Base-by-base conservation (phyloP, 2,797 vertebrate genomes). In the Ceryle rudis region DNA sequence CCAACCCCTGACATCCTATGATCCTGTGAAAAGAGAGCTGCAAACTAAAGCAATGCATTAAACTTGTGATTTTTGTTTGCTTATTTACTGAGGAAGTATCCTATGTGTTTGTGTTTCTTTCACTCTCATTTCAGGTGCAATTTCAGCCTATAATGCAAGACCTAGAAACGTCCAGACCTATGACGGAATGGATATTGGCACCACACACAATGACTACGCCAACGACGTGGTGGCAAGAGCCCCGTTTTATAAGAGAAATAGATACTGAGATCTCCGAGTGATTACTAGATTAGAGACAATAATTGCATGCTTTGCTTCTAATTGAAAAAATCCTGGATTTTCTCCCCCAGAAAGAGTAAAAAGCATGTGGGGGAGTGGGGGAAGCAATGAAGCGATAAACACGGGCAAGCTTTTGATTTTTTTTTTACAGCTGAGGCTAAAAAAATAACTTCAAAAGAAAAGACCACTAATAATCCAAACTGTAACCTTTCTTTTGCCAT, bases 131-230 rank as follows among this genome's bases (percentile, higher is more conserved):
- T 78, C 57, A 95, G 92, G 86, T 66, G 87, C 64, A 14, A 88
- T 91, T 87, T 93, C 94, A 72, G 90, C 92, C 18, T 94, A 96
- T 26, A 95, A 96, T 6, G 41, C 23, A 5, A 95, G 81, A 54
- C 1, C 72, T 31, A 22, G 26, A 8, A 90, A 77, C 0, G 51
- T 96, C 33, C 89, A 11, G 10, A 95, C 6, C 51, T 95, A 92
- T 0, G 2, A 93, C 2, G 14, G 61, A 57, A 60, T 52, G 41
- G 93, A 91, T 37, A 20, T 11, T 49, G 25, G 64, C 54, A 97
- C 89, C 72, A 97, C 62, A 35, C 84, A 95, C n/a, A 15, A 42
- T 1, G 89, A 97, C 42, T 92, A 83, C 1, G 64, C 82, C 51
- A 96, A 90, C 42, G 86, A 89, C 49, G 80, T 73, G 39, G 46